Evolutionary conservation across 2,113 vertebrate genomes (phyloP), one percentile per base, ranked within the genome.

Genomic region (Speoplatyrhinus poulsoni): DNA sequence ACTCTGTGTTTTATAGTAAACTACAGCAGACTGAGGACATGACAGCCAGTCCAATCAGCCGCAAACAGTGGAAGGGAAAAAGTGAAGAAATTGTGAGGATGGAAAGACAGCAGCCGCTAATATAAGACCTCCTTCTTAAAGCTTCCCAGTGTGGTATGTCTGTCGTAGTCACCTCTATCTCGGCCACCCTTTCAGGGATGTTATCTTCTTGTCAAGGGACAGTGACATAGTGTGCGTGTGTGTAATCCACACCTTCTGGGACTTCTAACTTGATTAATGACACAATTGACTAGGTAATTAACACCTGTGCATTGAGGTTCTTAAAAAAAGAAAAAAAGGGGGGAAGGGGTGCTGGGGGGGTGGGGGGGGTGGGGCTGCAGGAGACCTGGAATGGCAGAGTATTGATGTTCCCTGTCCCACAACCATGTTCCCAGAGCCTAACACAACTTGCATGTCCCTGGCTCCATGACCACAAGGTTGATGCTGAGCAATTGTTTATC

Each of bases 201-300:
- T 86, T 80, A 90, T 89, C 85, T 81, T 46, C 77, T 70, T 86
- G 83, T 85, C 83, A 82, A 65, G 19, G 12, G n/a, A 62, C 12
- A 12, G 36, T 33, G 56, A 58, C 9, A 33, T 12, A 19, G 56
- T 12, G 12, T 32, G 8, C 3, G 17, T 8, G 17, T 10, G 8
- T 12, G 12, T 66, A 46, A 50, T 60, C 84, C 70, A 59, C 73
- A 79, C 75, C 73, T 86, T 82, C 81, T 70, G 80, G 80, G 79
- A 76, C 68, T 85, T 66, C 64, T 77, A 65, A 67, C 72, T 85
- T 93, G 89, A 92, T 92, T 91, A 90, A 92, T 91, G 87, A 86
- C 85, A 88, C 87, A 85, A 86, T 88, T 87, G 90, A 88, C 82
- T 87, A 77, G 0, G 83, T 90, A 88, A 92, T 93, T 91, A 93